Evolutionary conservation across 2,888 invertebrate genomes (phyloP), one percentile per base, ranked within the genome.

Genomic region (Busseola fusca): DNA sequence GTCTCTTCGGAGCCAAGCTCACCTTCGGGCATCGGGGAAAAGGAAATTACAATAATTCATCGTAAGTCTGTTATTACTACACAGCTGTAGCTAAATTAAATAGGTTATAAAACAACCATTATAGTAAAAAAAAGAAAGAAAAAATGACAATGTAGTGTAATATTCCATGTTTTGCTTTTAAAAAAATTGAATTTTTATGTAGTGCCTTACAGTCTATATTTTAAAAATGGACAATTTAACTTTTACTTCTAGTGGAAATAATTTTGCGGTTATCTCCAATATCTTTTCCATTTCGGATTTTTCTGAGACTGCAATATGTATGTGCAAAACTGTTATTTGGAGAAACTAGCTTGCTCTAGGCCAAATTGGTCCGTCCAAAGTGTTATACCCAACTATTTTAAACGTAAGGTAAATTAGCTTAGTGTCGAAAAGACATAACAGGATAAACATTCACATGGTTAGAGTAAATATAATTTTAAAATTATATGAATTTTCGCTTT

Each of bases 51-150:
- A 63, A 96, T 97, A 69, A 97, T 98, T 83, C 97, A 98, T 88
- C 97, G 98, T 84, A 98, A 98, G 94, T 98, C 98, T 76, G 98
- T 98, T 87, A 98, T 98, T 86, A 98, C 98, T 81, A 98, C 98
- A 78, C 98, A 98, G 93, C 96, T 98, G 69, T 95, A 92, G 75
- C 25, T 57, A 85, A 21, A 34, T 27, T 52, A 54, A 21, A 59
- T 69, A 64, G 30, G 57, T 54, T 42, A 50, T n/a, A 52, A 58
- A 25, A 65, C 0, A 50, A 54, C 5, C 6, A 14, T 45, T 14
- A 54, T 57, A 66, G 37, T 65, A 12, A 52, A 57, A 66, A 64
- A 64, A 57, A 42, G 50, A 54, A 30, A 65, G 5, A 9, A 58
- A 57, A 68, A 48, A 68, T 57, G 62, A 71, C 68, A 76, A 75